Base-by-base conservation (phyloP, 30 jellyfish, hydroid and myxozoan species). In the Aurelia sp. region DNA sequence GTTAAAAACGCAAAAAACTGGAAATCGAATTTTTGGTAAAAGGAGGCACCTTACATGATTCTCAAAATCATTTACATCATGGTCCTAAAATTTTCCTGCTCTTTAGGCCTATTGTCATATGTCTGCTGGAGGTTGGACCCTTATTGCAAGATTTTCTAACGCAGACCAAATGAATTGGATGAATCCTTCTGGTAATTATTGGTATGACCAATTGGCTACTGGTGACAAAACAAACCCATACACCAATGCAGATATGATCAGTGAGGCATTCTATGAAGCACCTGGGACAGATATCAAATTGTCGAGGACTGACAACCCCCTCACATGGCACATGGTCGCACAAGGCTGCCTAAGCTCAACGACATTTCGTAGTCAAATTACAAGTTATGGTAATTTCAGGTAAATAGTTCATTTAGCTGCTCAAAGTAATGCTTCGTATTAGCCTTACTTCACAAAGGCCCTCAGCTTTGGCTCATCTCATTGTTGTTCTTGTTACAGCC, bases 111-210 rank as follows among this genome's bases (percentile, higher is more conserved):
- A 82, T n/a, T 82, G 92, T 57, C 70, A 82, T 33, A 68, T 82
- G 92, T 10, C 40, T 11, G 38, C 41, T 44, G 74, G 92, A 9
- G 92, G 92, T 1, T 82, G 92, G 92, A 82, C 92, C 33, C 63
- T 82, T 72, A 70, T 82, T 19, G 92, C 92, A 4, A 72, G 92
- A 33, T 82, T 82, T 78, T 82, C 92, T 11, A 82, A 82, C 57
- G 80, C 86, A 50, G 92, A 82, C 48, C 4, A 80, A 18, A 82
- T 50, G 31, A 69, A 70, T 30, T 82, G 92, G 92, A 27, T 70
- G 50, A 62, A 63, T 11, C 0, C 60, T 0, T 55, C 80, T 70
- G 92, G 86, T n/a, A 2, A 67, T 13, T 82, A 50, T 40, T 82
- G 85, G 92, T 82, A 82, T 71, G 92, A 82, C 44, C n/a, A 38